These are phyloP conservation scores for Pseudopodoces humilis DNA, from an alignment of 2,113 vertebrate genomes.

Conservation along the genomic window DNA sequence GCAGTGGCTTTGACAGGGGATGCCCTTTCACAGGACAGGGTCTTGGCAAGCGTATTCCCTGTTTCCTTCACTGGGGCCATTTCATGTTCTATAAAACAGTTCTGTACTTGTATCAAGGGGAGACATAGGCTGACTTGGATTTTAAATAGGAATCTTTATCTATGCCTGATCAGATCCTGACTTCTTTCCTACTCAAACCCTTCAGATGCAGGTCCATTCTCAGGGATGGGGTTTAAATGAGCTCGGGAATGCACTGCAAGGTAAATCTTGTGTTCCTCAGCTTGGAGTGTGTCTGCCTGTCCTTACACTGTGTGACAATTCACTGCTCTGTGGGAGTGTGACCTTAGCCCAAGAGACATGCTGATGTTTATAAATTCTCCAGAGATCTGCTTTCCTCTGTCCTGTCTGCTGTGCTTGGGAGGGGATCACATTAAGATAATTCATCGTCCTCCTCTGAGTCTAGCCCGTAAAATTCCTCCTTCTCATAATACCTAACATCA, in stretches of 20 bases:
- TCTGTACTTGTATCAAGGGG: neutral
- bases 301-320: neutral
- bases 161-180: neutral
- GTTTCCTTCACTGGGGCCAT: neutral
- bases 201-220: neutral
- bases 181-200: neutral
- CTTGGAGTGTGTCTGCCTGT: neutral
- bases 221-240: neutral
- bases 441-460: neutral
- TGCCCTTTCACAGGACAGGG: neutral
- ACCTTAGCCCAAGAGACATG: neutral
- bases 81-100: neutral
- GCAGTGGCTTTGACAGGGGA: neutral
- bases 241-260: neutral
- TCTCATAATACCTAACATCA: neutral
- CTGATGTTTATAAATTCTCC: neutral
- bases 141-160: neutral
- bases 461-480: neutral
- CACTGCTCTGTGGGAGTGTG: neutral
- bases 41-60: neutral
- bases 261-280: neutral
- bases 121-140: fast-evolving
- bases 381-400: neutral
- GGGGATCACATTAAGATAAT: neutral
- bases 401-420: neutral